Evolutionary conservation across 1,140 invertebrate genomes (phyloP), one percentile per base, ranked within the genome.

Genomic region (Augochlora pura): DNA sequence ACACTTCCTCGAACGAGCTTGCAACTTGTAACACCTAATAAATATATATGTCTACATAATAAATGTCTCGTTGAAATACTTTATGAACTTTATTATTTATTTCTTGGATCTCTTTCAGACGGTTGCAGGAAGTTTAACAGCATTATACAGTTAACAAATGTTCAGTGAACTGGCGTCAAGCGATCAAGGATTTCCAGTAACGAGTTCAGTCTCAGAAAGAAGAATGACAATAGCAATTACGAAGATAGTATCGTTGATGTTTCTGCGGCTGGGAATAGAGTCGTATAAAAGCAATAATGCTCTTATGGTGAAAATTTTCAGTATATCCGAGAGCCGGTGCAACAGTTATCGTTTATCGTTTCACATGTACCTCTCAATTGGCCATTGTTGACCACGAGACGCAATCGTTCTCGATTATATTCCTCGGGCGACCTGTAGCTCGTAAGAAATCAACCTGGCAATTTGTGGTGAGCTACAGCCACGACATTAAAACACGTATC

Each of bases 221-320:
- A 6, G 21, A 6, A 42, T 66, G 73, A 79, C 63, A 64, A 9
- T 49, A 80, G 66, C 74, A 80, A 80, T 80, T 80, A 80, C 27
- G 12, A 60, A 25, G 71, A 80, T 80, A 79, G 65, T 25, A 80
- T 67, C 54, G 54, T 16, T 62, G 42, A 27, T 52, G 59, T 42
- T 62, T 73, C 25, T 38, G 46, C 38, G 46, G 18, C 32, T 39
- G 8, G 16, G 57, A 52, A 54, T 42, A 14, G 21, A 52, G 27
- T 27, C 27, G 72, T 39, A 32, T 39, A 32, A 49, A 18, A 8
- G 14, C n/a, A 12, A 63, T 77, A 77, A 80, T 77, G 66, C 60
- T 62, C 49, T 32, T 9, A 32, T 59, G 46, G 49, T 38, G 59
- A 69, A 80, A 77, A 77, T 52, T 69, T 49, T 64, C 38, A 54